Evolutionary conservation across 2,888 invertebrate genomes (phyloP).

Genomic region (Epirrita christyi): DNA sequence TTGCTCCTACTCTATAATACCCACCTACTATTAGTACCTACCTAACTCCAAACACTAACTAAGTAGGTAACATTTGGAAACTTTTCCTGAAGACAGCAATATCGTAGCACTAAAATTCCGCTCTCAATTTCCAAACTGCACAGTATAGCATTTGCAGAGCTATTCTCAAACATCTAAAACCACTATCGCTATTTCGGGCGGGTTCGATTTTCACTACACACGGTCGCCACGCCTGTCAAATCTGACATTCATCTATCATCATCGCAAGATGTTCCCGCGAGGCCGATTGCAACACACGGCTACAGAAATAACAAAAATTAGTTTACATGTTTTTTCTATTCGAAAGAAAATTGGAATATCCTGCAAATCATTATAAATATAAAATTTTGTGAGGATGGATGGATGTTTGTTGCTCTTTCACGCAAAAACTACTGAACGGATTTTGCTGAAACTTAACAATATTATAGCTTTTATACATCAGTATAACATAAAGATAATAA

Average conservation of each 20-base stretch:
- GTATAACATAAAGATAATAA: too few species aligned
- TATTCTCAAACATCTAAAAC: constrained; percentile 16
- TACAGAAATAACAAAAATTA: constrained; percentile 34
- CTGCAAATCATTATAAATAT: too few species aligned
- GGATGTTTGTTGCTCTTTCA: too few species aligned
- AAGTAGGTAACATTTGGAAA: too few species aligned
- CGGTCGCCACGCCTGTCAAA: constrained; percentile 43
- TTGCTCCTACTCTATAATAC: too few species aligned
- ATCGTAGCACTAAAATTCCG: background rate
- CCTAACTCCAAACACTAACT: too few species aligned
- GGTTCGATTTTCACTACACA: constrained; percentile 37
- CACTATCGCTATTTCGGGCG: constrained; percentile 29
- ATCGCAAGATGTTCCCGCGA: constrained; percentile 32
- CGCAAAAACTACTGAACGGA: too few species aligned
- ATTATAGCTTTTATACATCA: too few species aligned
- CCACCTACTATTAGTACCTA: too few species aligned
- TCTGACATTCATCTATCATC: constrained; percentile 51
- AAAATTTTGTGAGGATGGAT: too few species aligned
- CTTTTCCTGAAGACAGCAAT: background rate
- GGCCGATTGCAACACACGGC: constrained; percentile 49
- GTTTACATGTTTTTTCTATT: constrained; percentile 33
- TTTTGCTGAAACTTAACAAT: too few species aligned
- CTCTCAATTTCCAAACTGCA: background rate
- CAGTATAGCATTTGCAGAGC: constrained; percentile 1
- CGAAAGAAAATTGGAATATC: constrained; percentile 25